Conservation (phyloP, 2,113 vertebrate genomes). For the Gymnogyps californianus region DNA sequence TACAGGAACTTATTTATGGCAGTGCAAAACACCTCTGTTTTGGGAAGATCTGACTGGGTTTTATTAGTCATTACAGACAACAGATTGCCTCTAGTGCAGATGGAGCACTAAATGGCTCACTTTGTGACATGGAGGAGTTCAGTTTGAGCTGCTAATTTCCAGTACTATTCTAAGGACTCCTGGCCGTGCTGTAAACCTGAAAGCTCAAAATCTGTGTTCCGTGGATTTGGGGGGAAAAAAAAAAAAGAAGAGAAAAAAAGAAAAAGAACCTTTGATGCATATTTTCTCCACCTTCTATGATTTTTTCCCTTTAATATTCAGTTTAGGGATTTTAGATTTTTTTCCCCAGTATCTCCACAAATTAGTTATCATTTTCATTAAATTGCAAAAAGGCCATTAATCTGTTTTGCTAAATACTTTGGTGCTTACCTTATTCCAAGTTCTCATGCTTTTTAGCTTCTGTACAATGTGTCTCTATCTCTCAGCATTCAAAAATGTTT, state of each 20-base stretch:
- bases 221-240: not conserved
- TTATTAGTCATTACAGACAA: not conserved
- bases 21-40: not conserved
- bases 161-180: not conserved
- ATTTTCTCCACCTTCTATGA: not conserved
- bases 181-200: not conserved
- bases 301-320: not conserved
- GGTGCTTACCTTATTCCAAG: not conserved
- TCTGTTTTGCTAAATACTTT: not conserved
- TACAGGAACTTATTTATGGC: not conserved
- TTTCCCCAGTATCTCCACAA: not conserved
- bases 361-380: not conserved
- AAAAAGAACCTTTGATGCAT: accelerated
- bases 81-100: not conserved
- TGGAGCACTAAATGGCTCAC: not conserved
- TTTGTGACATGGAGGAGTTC: not conserved
- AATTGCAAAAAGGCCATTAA: not conserved
- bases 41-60: not conserved
- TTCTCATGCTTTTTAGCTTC: not conserved
- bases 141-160: not conserved
- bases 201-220: not conserved
- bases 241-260: no score
- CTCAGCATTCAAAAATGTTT: not conserved
- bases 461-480: not conserved
- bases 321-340: not conserved